These are phyloP conservation scores for Dicyrtomina minuta DNA, from an alignment of 2,888 invertebrate species.

Conservation along the genomic window DNA sequence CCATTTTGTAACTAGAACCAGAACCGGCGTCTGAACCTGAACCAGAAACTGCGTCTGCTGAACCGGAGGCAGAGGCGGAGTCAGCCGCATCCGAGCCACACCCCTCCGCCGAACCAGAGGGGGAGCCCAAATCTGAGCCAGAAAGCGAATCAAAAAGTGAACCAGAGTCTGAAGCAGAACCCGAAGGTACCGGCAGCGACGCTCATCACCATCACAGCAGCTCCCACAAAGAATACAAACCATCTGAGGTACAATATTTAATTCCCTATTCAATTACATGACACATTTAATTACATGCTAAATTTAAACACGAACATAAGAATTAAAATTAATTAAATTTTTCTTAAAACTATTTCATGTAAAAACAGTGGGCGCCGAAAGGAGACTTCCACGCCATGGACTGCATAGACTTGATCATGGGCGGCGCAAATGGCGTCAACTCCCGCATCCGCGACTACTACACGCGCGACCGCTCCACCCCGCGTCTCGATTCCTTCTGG, in stretches of 20 bases:
- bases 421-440: conserved; percentile 76
- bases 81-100: too few species aligned
- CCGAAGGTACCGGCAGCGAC: conserved; percentile 56
- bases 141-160: too few species aligned
- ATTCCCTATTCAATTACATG: background rate
- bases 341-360: background rate
- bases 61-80: conserved; percentile 54
- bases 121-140: conserved; percentile 55
- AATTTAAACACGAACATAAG: too few species aligned
- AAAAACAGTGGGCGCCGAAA: conserved; percentile 71
- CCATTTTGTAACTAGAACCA: conserved; percentile 36
- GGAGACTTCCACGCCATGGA: conserved; percentile 94
- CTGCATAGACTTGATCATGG: conserved; percentile 93
- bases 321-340: too few species aligned
- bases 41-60: conserved; percentile 54
- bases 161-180: conserved; percentile 55
- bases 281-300: background rate
- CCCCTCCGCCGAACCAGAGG: conserved; percentile 36
- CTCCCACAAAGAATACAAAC: background rate
- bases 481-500: conserved; percentile 81
- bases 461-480: conserved; percentile 88
- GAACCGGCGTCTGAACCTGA: conserved; percentile 56
- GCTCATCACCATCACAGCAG: background rate
- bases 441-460: conserved; percentile 90
- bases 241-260: conserved; percentile 25